Evolutionary conservation across 2,797 vertebrate species (phyloP).

Genomic region (Vultur gryphus): DNA sequence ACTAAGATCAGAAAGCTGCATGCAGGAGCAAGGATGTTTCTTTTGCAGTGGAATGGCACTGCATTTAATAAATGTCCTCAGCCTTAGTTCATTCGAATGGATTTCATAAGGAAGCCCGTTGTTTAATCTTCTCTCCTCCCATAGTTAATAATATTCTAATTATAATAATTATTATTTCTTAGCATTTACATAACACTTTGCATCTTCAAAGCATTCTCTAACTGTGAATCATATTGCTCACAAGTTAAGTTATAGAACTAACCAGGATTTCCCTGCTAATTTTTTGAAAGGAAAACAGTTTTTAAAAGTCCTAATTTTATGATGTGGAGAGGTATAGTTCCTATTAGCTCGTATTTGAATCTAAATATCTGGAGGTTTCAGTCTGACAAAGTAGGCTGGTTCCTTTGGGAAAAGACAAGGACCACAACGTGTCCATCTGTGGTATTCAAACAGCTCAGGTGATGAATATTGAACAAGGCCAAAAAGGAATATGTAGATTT

Average conservation of each 20-base stretch:
- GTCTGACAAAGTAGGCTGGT: not conserved
- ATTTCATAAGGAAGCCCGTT: slow-evolving; percentile 22
- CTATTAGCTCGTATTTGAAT: not conserved
- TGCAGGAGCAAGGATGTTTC: not conserved
- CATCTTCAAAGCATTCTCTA: slow-evolving; percentile 43
- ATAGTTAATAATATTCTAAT: slow-evolving; percentile 49
- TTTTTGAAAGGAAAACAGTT: not conserved
- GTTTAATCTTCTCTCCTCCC: slow-evolving; percentile 27
- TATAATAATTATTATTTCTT: slow-evolving; percentile 45
- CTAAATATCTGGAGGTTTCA: not conserved
- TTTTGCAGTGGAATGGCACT: not conserved
- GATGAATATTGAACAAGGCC: not conserved
- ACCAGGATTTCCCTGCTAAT: not conserved
- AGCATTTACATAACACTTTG: not conserved
- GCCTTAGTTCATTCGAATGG: not conserved
- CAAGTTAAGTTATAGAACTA: not conserved
- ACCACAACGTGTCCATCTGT: not conserved
- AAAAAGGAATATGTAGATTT: not conserved
- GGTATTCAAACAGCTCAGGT: not conserved
- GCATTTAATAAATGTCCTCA: not conserved
- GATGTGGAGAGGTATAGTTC: not conserved
- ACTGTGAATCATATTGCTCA: slow-evolving; percentile 7
- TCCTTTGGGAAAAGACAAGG: not conserved
- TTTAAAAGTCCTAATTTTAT: not conserved
- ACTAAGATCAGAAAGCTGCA: not conserved